Base-by-base conservation (phyloP, 2,888 invertebrate genomes). In the Heterodera filipjevi region DNA sequence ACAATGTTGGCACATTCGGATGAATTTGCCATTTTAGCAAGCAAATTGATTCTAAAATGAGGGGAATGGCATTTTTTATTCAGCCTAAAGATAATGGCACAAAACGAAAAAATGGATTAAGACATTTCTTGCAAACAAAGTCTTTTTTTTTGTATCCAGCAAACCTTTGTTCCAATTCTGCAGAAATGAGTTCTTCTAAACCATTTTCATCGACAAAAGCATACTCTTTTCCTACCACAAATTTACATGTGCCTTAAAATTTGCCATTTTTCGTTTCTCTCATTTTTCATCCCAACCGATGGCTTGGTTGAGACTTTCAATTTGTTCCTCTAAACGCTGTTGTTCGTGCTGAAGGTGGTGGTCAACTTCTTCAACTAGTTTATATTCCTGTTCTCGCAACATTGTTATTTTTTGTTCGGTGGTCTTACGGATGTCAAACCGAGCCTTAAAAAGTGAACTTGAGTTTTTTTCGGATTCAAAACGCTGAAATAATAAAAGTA, bases 241-340 rank as follows among this genome's bases (percentile, higher is more conserved):
- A 35, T 68, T 68, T 68, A 32, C 33, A 68, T 0, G 68, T 10
- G 22, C 68, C 68, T 35, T 27, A 68, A 68, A 68, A 33, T 68
- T 35, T 33, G 3, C 33, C 14, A 19, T 33, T 8, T 33, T 6
- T 59, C 27, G 32, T 33, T 19, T 35, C 33, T 19, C 14, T 49
- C 49, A 3, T 0, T 5, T 19, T 19, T 19, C 14, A 8, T 16
- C 3, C 10, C 32, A 68, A 68, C 68, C 68, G 33, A 68, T 68
- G 22, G 68, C 22, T 68, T 68, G 32, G 32, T 35, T 32, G 14
- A 68, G 68, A 33, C 33, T 3, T 68, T 68, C 68, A 22, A 35
- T 35, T 68, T 68, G 68, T 19, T 32, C 35, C 27, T 19, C 32
- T 32, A 68, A 22, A 19, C 5, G 33, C 5, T 68, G 27, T 32